Evolutionary conservation across 2,888 invertebrate genomes (phyloP), one percentile per base, ranked within the genome.

Genomic region (Drosophila testacea): DNA sequence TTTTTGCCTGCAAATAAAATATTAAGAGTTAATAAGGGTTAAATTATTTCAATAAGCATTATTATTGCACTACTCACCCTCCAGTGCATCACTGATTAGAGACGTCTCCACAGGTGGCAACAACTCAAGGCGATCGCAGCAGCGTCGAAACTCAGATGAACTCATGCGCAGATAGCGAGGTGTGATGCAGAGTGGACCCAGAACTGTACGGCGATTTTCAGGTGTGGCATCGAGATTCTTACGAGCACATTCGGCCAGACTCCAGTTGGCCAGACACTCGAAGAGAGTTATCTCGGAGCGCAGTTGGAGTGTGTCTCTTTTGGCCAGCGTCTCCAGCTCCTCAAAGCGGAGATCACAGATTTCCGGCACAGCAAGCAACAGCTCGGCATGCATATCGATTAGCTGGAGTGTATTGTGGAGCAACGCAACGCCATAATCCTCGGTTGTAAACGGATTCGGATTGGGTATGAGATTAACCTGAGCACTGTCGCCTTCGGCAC

Each of bases 381-480:
- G 79, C 69, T 91, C 91, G n/a, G 93, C 92, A 32, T 92, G 91
- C 92, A 93, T 93, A 36, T 93, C 93, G 62, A 93, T 92, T 51
- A 92, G 74, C 71, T 93, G 93, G 22, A 93, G 79, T 3, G 92
- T 90, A 67, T 93, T 93, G 70, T 91, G 92, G 47, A 93, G 78
- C 74, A 93, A 67, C 6, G 92, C 92, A 41, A 91, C 90, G 59
- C 92, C 90, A 64, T 90, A 92, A 66, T 93, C 93, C 63, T 93
- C 93, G 36, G 92, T 91, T 41, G 92, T 92, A 60, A 92, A 92
- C 34, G 92, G 92, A 83, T 90, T 91, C n/a, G 90, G 82, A 60
- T 90, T 90, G 32, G 83, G 83, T 69, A 85, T 86, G 60, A 84
- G 87, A 77, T 79, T 79, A 39, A 68, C 11, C 68, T 74, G 65